Percentiles rank a stretch among this genome's conserved stretches.
Conservation (phyloP, 2,113 vertebrate genomes). For the Dasyornis broadbenti region DNA sequence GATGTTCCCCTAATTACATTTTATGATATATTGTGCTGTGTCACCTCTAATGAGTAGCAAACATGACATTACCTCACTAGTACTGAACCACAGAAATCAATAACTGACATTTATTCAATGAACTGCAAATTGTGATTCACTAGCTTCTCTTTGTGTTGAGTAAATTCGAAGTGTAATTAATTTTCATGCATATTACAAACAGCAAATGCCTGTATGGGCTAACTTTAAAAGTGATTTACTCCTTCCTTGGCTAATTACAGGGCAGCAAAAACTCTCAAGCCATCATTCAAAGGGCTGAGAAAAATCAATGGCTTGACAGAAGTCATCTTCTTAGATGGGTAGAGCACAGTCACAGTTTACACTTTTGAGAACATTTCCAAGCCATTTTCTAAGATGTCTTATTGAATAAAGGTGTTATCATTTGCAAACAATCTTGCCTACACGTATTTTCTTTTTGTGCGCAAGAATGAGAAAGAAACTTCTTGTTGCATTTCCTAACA, state of each 20-base stretch:
- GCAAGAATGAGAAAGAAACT: not conserved
- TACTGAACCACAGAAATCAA: conserved; percentile 60
- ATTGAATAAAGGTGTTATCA: not conserved
- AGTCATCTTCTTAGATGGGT: not conserved
- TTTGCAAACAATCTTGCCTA: not conserved
- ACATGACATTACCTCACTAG: conserved; percentile 53
- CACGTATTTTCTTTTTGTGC: not conserved
- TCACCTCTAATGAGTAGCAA: conserved; percentile 60
- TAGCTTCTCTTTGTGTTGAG: conserved; percentile 65
- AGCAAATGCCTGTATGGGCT: not conserved
- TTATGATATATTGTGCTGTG: conserved; percentile 38
- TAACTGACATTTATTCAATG: conserved; percentile 72
- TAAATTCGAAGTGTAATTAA: conserved; percentile 68
- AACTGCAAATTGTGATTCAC: conserved; percentile 72
- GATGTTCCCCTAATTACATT: conserved; percentile 62
- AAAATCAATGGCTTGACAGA: conserved; percentile 47
- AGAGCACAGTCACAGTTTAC: not conserved
- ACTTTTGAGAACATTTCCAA: not conserved
- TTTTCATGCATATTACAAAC: conserved; percentile 51
- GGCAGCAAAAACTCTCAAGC: conserved; percentile 33
- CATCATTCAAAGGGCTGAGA: not conserved
- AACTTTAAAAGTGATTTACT: conserved; percentile 63
- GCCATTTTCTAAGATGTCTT: not conserved
- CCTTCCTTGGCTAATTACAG: conserved; percentile 64
- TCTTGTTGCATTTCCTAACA: not conserved